These are phyloP conservation scores for Catharus bicknelli DNA, from an alignment of 2,113 vertebrate species.

Conservation along the genomic window DNA sequence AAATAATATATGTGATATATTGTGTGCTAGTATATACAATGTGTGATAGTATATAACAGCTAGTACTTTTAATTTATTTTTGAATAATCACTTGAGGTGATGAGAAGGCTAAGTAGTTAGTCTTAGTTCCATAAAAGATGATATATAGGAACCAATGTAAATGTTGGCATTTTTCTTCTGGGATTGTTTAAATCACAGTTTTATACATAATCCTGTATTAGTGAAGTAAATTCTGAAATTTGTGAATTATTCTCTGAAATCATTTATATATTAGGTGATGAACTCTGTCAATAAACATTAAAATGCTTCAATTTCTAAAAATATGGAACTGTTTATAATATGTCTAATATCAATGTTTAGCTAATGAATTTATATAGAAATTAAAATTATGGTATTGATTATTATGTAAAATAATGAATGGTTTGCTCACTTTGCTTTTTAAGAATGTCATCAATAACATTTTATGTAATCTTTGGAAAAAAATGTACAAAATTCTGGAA, in stretches of 20 bases:
- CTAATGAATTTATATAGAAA: not conserved
- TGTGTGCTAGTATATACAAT: not conserved
- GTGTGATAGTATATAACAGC: not conserved
- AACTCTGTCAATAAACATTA: not conserved
- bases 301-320: not conserved
- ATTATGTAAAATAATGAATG: not conserved
- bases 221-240: not conserved
- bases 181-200: not conserved
- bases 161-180: not conserved
- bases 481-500: not conserved
- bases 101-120: not conserved
- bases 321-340: not conserved
- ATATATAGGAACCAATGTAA: not conserved
- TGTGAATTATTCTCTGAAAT: not conserved
- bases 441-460: not conserved
- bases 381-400: not conserved
- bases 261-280: not conserved
- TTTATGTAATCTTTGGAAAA: not conserved
- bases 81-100: not conserved
- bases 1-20: not conserved
- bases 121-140: not conserved
- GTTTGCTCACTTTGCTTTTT: not conserved
- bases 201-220: not conserved
- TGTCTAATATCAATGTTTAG: not conserved
- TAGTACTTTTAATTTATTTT: not conserved